Conservation (phyloP, 2,888 invertebrate species). For the Caradrina kadenii region DNA sequence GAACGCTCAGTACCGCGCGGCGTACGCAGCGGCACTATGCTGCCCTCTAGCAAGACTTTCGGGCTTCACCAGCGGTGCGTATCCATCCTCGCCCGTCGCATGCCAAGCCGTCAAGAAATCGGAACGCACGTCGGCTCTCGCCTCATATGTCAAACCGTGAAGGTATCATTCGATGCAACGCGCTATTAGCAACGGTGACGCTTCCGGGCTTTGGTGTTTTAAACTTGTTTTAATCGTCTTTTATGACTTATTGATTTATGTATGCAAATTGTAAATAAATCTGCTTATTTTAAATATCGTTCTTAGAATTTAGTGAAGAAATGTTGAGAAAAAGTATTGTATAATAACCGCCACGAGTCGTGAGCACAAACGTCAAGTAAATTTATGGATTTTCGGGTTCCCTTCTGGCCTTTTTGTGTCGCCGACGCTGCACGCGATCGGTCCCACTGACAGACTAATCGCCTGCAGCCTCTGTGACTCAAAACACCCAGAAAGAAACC, state of each 20-base stretch:
- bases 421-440: too few relatives aligned
- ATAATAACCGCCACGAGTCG: too few relatives aligned
- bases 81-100: conserved; percentile 85
- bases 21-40: conserved; percentile 95
- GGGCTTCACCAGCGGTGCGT: conserved; percentile 91
- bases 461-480: too few relatives aligned
- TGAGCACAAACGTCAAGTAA: too few relatives aligned
- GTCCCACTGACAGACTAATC: too few relatives aligned
- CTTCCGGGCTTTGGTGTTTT: conserved; percentile 49
- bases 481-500: too few relatives aligned
- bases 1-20: conserved; percentile 98
- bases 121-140: conserved; percentile 82
- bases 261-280: not conserved
- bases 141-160: conserved; percentile 85
- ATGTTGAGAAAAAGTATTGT: too few relatives aligned
- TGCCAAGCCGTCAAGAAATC: conserved; percentile 77
- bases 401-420: too few relatives aligned
- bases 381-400: too few relatives aligned
- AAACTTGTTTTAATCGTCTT: not conserved
- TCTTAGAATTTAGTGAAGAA: too few relatives aligned
- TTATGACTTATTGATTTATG: not conserved
- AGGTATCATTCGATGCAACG: conserved; percentile 78
- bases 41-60: conserved; percentile 91
- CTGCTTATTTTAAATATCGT: not conserved
- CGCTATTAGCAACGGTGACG: conserved; percentile 57